A percentile compares a stretch with the other conserved stretches of the same genome.
Conservation (phyloP, 2,888 invertebrate species). For the Spisula subtruncata region DNA sequence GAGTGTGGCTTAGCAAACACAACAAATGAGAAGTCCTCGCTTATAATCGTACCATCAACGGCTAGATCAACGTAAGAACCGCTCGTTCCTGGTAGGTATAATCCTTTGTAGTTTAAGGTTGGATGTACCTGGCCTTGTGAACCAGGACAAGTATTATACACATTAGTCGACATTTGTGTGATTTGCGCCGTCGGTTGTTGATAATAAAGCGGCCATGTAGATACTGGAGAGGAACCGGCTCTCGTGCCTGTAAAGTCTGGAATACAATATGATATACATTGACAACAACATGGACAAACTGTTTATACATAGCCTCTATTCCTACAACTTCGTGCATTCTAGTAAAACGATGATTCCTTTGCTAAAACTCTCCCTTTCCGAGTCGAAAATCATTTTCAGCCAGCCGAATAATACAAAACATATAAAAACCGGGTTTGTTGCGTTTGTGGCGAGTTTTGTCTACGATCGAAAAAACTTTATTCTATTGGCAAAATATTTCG, state of each 20-base stretch:
- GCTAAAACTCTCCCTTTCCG: too few relatives aligned
- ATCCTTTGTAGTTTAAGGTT: background rate
- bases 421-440: background rate
- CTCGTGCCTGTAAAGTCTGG: background rate
- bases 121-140: background rate
- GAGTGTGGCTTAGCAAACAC: background rate
- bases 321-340: background rate
- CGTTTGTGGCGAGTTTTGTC: too few relatives aligned
- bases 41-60: background rate
- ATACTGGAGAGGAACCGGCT: background rate
- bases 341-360: background rate
- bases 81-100: background rate
- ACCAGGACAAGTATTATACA: background rate
- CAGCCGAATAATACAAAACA: too few relatives aligned
- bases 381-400: too few relatives aligned
- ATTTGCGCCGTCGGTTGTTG: background rate
- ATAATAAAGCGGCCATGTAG: constrained; percentile 1
- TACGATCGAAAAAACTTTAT: background rate
- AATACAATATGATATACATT: background rate
- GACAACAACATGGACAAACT: background rate
- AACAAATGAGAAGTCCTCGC: background rate
- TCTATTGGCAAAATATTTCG: too few relatives aligned
- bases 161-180: background rate
- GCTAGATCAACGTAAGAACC: background rate
- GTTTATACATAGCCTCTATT: background rate